Base-by-base conservation (phyloP, 2,797 vertebrate species). In the Geotria australis region DNA sequence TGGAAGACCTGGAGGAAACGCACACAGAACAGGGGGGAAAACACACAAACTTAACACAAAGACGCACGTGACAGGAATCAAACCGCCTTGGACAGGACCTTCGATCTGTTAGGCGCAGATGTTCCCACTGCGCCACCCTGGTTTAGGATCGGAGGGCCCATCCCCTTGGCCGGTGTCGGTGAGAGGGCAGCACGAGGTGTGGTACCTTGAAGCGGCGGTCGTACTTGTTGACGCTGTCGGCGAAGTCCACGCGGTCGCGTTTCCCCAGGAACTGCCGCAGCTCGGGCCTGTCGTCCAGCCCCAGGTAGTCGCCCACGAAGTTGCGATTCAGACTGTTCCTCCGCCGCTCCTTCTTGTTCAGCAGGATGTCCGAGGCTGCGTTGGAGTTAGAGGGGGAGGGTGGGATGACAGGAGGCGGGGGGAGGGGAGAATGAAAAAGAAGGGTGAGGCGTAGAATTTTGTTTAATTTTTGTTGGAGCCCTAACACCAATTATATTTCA, bases 301-400 rank as follows among this genome's bases (percentile, higher is more conserved):
- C 91, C 13, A 98, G 75, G 64, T 98, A 98, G 67, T 98, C 91
- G 1, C 91, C 89, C 2, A 96, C 76, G 61, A 95, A 98, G 70
- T 98, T 98, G 62, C 91, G 76, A 71, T 98, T 98, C 58, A 98
- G 77, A 69, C 91, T 98, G 74, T 98, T 88, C 59, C 81, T 72
- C 62, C 86, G 72, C 47, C 91, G 74, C 68, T 98, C 91, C 59
- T 98, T 98, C 63, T 78, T 80, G 73, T 88, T 98, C 63, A 98
- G 60, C 66, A 98, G 67, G 57, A 95, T 74, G 68, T 96, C 84
- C 10, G 88, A 98, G 8, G 91, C 89, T 96, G 59, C 3, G 62
- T 53, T 38, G 14, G 48, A 15, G 48, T n/a, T 1, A 38, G 8
- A 24, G 3, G 14, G 48, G 4, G 48, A 51, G 48, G 14, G 48